These are phyloP conservation scores for Dolichotis patagonum DNA, from an alignment of 2,113 vertebrate species.

Conservation along the genomic window DNA sequence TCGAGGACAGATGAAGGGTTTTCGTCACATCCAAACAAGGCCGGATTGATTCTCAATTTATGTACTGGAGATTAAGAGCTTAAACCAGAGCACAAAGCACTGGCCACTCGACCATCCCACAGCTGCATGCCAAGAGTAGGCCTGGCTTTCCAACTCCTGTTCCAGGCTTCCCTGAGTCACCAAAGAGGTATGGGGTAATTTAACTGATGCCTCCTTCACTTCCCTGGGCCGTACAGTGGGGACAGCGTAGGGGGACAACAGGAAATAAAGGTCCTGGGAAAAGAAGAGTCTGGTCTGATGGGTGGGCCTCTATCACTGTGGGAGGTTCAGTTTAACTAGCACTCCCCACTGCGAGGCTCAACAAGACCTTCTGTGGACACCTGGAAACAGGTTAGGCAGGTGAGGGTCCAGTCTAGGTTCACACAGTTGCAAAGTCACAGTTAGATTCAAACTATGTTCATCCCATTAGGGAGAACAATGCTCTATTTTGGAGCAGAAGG, in stretches of 20 bases:
- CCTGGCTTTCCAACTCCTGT: neutral
- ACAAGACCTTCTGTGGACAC: neutral
- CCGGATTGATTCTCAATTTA: neutral
- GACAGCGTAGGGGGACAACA: neutral
- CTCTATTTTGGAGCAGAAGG: neutral
- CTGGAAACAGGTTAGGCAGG: neutral
- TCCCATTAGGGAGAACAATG: neutral
- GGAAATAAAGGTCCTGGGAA: neutral
- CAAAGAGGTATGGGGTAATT: neutral
- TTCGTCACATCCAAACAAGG: neutral
- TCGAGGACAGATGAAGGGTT: conserved; percentile 22
- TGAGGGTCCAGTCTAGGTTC: neutral
- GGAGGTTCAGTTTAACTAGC: neutral
- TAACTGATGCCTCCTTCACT: too few species aligned
- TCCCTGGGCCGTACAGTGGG: neutral
- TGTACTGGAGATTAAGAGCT: neutral
- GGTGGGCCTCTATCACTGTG: neutral
- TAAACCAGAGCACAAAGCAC: neutral
- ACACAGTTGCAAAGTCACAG: neutral
- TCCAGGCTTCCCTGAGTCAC: neutral
- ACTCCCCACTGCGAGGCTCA: neutral
- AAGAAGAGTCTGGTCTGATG: neutral
- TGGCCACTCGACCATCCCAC: neutral
- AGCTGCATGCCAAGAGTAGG: neutral
- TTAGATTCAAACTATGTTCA: neutral